Conservation (phyloP, 2,113 vertebrate genomes). For the Ia io region DNA sequence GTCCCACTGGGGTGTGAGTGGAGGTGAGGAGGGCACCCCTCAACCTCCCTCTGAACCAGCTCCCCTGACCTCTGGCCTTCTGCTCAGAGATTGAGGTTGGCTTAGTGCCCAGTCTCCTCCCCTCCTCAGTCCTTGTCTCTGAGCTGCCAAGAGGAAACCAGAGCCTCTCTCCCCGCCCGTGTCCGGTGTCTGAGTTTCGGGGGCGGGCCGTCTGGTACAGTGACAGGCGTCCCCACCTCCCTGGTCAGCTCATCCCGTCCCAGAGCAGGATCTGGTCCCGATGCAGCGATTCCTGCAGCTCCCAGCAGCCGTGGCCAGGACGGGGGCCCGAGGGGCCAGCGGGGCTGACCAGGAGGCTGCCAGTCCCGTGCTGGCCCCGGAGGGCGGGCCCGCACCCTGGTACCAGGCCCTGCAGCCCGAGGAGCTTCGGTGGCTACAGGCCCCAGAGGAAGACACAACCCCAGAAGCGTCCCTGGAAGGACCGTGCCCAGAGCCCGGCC, state of each 20-base stretch:
- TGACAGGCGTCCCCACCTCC: background rate
- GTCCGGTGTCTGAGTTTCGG: conserved; percentile 78
- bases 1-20: background rate
- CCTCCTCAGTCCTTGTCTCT: background rate
- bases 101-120: background rate
- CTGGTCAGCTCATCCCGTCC: background rate
- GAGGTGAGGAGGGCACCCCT: background rate
- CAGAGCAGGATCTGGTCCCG: conserved; percentile 69
- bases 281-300: conserved; percentile 94
- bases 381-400: conserved; percentile 86
- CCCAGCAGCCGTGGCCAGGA: conserved; percentile 81
- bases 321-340: conserved; percentile 63
- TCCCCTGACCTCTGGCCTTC: background rate
- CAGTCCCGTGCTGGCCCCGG: conserved; percentile 89
- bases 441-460: conserved; percentile 60
- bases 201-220: background rate
- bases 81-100: background rate
- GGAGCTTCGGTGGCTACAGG: conserved; percentile 88
- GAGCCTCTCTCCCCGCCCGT: conserved; percentile 72
- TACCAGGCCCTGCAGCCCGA: conserved; percentile 91
- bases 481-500: conserved; percentile 78
- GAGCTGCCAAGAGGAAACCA: conserved; percentile 30
- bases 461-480: conserved; percentile 68
- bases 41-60: background rate
- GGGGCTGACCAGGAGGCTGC: conserved; percentile 85